A percentile compares a stretch with the other conserved stretches of the same genome.
Evolutionary conservation across 2,888 invertebrate genomes (phyloP).

Genomic region (Cosmopolites sordidus): DNA sequence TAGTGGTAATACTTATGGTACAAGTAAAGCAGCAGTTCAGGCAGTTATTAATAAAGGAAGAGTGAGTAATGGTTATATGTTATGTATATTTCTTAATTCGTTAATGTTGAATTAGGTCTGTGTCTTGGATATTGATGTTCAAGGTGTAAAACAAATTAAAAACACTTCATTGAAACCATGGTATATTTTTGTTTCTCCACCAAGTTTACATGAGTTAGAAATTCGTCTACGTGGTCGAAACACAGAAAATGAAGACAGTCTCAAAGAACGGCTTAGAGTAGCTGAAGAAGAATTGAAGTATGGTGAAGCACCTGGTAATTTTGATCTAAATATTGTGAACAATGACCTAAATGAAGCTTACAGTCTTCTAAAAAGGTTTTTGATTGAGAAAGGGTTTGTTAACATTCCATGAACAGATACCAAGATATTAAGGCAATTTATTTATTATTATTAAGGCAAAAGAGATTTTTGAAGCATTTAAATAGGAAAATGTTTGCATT

Average conservation of each 20-base stretch:
- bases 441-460: no score
- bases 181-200: conserved; percentile 89
- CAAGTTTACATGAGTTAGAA: conserved; percentile 76
- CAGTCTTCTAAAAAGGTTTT: conserved; percentile 27
- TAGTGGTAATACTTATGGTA: conserved; percentile 94
- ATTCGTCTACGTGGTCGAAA: conserved; percentile 69
- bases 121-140: conserved; percentile 90
- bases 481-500: no score
- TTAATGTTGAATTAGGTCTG: conserved; percentile 58
- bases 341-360: conserved; percentile 64
- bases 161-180: conserved; percentile 76
- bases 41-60: conserved; percentile 75
- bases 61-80: conserved; percentile 14
- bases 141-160: conserved; percentile 83
- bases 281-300: conserved; percentile 81
- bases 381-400: conserved; percentile 3
- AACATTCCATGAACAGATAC: neutral
- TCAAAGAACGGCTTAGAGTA: conserved; percentile 70
- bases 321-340: conserved; percentile 78
- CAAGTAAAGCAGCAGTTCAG: conserved; percentile 84
- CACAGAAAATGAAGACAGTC: conserved; percentile 86
- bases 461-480: no score
- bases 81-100: conserved; percentile 2
- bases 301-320: conserved; percentile 73
- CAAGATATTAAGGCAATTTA: neutral